A percentile compares a stretch with the other conserved stretches of the same genome.
Conservation (phyloP, 2,113 vertebrate genomes). For the Laticauda colubrina region DNA sequence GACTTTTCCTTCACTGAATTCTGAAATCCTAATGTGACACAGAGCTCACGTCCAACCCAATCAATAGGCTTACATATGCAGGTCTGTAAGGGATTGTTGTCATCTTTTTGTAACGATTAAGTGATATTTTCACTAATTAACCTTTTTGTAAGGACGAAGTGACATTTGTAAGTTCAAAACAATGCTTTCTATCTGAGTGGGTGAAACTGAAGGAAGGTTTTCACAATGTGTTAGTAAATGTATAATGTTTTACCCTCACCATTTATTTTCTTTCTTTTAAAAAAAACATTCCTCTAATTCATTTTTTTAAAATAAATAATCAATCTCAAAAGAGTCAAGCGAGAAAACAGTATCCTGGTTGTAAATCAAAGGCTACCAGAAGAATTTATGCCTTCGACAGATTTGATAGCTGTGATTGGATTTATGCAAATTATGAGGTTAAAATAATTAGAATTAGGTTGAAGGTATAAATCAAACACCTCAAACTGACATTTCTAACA, state of each 20-base stretch:
- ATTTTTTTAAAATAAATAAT: slow-evolving; percentile 40
- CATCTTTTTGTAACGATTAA: neutral
- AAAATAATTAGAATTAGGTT: slow-evolving; percentile 69
- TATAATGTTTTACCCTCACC: slow-evolving; percentile 2
- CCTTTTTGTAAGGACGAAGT: neutral
- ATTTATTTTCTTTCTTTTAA: neutral
- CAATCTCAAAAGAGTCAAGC: slow-evolving; percentile 47
- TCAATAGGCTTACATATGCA: neutral
- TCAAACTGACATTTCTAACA: slow-evolving; percentile 56
- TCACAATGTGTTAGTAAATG: fast-evolving
- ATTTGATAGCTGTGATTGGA: slow-evolving; percentile 64
- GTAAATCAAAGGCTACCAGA: slow-evolving; percentile 47
- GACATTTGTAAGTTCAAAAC: neutral
- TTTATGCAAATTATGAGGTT: slow-evolving; percentile 69
- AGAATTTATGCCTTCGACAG: slow-evolving; percentile 54
- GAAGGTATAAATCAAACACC: slow-evolving; percentile 65
- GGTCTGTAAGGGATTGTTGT: neutral
- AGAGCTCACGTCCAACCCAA: neutral
- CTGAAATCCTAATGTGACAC: neutral
- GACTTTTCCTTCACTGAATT: neutral
- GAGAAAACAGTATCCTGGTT: slow-evolving; percentile 52
- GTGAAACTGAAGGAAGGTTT: neutral
- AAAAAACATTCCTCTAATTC: slow-evolving; percentile 33
- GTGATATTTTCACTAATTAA: neutral
- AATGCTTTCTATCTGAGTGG: neutral